These are phyloP conservation scores for Nothocercus nigrocapillus DNA, from an alignment of 2,113 vertebrate genomes.

Conservation along the genomic window DNA sequence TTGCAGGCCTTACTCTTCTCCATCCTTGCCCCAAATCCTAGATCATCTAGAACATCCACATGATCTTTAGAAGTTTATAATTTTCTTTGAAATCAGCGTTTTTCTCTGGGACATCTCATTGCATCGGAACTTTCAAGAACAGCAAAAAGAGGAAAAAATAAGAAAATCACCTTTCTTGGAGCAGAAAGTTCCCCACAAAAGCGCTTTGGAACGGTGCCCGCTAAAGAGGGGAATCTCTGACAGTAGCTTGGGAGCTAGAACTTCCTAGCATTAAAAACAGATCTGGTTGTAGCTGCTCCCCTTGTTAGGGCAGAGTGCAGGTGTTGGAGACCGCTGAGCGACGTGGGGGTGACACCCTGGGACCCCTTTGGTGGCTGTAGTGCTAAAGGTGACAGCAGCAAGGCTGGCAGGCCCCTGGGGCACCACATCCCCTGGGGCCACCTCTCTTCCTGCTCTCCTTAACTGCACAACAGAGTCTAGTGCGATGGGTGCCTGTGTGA, in stretches of 20 bases:
- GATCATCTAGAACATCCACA: neutral
- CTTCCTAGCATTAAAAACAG: neutral
- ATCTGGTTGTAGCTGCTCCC: neutral
- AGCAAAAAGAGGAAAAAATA: neutral
- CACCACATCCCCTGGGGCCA: no score
- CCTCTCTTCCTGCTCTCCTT: neutral
- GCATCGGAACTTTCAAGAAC: neutral
- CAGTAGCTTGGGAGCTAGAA: neutral
- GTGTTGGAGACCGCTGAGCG: neutral
- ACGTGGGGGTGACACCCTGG: rapidly evolving
- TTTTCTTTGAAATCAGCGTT: neutral
- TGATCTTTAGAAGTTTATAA: neutral
- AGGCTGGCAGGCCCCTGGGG: neutral
- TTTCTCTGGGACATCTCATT: neutral
- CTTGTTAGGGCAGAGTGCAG: neutral
- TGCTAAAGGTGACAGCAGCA: no score
- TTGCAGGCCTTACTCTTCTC: neutral
- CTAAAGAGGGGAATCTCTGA: neutral
- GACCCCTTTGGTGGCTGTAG: neutral
- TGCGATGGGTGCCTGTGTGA: neutral
- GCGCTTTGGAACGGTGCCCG: neutral
- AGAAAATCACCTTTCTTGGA: neutral
- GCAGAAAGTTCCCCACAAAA: neutral
- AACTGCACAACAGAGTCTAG: neutral
- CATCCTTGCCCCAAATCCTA: neutral